Conservation (phyloP, 2,888 invertebrate species). For the Drosophila bunnanda region DNA sequence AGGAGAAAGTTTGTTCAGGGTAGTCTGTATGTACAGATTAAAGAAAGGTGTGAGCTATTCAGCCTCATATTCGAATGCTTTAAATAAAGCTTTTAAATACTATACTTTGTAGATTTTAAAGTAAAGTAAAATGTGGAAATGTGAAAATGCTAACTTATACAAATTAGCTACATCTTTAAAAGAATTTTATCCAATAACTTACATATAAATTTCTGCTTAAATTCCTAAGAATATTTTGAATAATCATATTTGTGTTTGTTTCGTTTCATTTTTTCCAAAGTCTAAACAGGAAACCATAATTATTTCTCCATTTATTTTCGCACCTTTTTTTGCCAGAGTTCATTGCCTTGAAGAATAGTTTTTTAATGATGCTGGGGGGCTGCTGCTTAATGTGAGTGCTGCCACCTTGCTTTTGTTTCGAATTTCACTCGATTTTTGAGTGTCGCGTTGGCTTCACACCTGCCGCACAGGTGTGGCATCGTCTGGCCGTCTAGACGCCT, state of each 20-base stretch:
- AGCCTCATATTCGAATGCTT: not conserved
- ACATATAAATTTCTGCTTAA: not conserved
- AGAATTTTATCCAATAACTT: not conserved
- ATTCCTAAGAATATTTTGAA: not conserved
- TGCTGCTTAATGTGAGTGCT: not conserved
- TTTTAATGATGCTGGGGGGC: conserved; percentile 20
- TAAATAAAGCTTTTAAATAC: not conserved
- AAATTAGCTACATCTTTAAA: not conserved
- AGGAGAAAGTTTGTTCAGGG: not conserved
- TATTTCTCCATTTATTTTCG: conserved; percentile 1
- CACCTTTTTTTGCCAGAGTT: not conserved
- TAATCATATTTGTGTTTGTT: not conserved
- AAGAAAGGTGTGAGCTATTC: not conserved
- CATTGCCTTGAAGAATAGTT: conserved; percentile 23
- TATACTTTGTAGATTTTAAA: too few relatives aligned
- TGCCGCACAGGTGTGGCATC: conserved; percentile 53
- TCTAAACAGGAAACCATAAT: conserved; percentile 15
- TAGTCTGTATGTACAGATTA: not conserved
- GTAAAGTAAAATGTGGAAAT: not conserved
- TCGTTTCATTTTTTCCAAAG: not conserved
- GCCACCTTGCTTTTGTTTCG: conserved; percentile 11
- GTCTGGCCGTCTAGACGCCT: conserved; percentile 67
- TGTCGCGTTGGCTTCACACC: conserved; percentile 30
- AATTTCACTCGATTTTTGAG: conserved; percentile 18
- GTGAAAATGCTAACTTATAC: too few relatives aligned